A percentile compares a stretch with the other conserved stretches of the same genome.
Conservation (phyloP, 2,113 vertebrate species). For the Channa argus region DNA sequence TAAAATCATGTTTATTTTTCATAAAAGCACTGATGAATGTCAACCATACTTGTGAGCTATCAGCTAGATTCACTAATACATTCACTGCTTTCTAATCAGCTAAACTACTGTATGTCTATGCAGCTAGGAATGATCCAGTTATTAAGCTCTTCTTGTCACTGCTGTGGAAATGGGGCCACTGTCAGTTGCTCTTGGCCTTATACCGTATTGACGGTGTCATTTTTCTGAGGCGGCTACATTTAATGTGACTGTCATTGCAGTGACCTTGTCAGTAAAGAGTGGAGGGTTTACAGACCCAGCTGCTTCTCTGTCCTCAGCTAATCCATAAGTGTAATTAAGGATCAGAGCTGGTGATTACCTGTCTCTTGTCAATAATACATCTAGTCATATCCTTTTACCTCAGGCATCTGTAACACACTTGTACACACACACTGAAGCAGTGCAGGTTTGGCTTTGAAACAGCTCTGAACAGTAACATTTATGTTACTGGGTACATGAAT, state of each 20-base stretch:
- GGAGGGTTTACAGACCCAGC: constrained; percentile 20
- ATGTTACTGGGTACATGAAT: neutral
- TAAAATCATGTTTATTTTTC: too few relatives aligned
- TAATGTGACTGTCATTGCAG: constrained; percentile 3
- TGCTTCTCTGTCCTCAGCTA: constrained; percentile 27
- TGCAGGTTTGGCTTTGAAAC: neutral
- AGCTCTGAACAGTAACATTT: neutral
- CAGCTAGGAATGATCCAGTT: neutral
- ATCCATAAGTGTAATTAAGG: constrained; percentile 66
- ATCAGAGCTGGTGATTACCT: constrained; percentile 57
- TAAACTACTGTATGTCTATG: neutral
- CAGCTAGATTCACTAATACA: neutral
- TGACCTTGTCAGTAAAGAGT: constrained; percentile 48
- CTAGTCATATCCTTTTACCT: constrained; percentile 44
- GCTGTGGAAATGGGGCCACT: neutral
- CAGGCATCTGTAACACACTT: constrained; percentile 7
- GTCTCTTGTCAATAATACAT: constrained; percentile 57
- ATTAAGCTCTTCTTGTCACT: neutral
- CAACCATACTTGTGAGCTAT: neutral
- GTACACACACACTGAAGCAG: neutral
- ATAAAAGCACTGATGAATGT: too few relatives aligned
- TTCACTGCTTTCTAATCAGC: neutral
- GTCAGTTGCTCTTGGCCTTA: neutral
- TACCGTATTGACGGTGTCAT: constrained; percentile 3
- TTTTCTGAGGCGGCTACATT: constrained; percentile 7